Evolutionary conservation across 2,888 invertebrate genomes (phyloP), one percentile per base, ranked within the genome.

Genomic region (Teinopalpus imperialis): DNA sequence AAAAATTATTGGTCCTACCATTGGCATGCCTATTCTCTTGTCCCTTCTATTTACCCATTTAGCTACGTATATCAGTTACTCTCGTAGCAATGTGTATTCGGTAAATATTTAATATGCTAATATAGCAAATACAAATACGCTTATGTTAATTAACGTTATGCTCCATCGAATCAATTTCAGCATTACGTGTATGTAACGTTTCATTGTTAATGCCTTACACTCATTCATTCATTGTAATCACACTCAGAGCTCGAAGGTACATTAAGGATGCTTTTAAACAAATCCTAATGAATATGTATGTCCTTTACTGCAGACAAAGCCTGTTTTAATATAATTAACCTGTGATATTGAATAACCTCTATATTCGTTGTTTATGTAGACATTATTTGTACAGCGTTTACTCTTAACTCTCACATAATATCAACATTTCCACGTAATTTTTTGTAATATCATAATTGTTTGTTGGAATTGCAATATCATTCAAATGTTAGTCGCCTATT

Each of bases 281-380:
- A 57, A 65, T 63, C 67, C 68, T 68, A 66, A 77, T 81, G 69
- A 74, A 81, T 81, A 80, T 78, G 57, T 63, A 74, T 67, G 42
- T 47, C 32, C 49, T 57, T 49, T 54, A 56, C 50, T 23, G 36
- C 24, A 35, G 27, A 59, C 56, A 63, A 61, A 61, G 56, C 56
- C 50, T 49, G 59, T 60, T 62, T 66, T 64, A 61, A 60, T 62
- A 57, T 44, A 49, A 52, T 52, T 47, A 47, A 42, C 41, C 37
- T 61, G 53, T 56, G 53, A 52, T 53, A 59, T 52, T 31, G 24
- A 32, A 26, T 32, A 37, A 31, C 29, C 12, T 12, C 36, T 37
- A 29, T 45, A 41, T 41, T 26, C 45, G 43, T 46, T 23, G 34
- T 35, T 37, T 45, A 51, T 40, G 18, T 46, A 18, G 43, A 43